Evolutionary conservation across 2,797 vertebrate species (phyloP).

Genomic region (Cynodonichthys magdalenae): DNA sequence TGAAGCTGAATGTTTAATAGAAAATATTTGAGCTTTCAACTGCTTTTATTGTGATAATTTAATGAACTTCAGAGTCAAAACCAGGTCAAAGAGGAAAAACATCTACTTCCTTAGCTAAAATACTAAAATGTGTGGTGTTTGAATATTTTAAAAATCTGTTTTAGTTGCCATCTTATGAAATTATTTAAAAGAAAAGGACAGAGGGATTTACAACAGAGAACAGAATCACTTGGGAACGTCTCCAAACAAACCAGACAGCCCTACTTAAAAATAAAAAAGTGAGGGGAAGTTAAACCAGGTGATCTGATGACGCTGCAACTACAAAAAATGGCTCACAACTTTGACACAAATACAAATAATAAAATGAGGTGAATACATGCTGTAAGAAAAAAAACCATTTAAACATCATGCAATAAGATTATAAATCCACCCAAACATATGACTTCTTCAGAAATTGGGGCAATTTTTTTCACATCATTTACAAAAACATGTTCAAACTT

Average conservation of each 20-base stretch:
- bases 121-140: not conserved
- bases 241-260: constrained; percentile 61
- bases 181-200: constrained; percentile 53
- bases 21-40: too few species aligned
- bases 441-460: constrained; percentile 69
- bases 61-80: not conserved
- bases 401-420: constrained; percentile 81
- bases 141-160: not conserved
- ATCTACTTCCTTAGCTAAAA: too few species aligned
- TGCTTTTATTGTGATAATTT: too few species aligned
- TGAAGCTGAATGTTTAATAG: too few species aligned
- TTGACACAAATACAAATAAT: constrained; percentile 68
- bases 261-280: constrained; percentile 30
- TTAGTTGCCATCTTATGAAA: constrained; percentile 87
- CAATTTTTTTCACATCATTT: constrained; percentile 89
- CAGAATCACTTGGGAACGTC: constrained; percentile 89
- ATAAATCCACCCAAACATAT: constrained; percentile 47
- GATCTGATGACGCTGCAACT: constrained; percentile 45
- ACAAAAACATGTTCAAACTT: constrained; percentile 23
- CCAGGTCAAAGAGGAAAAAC: too few species aligned
- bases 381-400: constrained; percentile 40
- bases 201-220: constrained; percentile 90
- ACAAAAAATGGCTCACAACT: constrained; percentile 56
- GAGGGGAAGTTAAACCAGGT: constrained; percentile 14
- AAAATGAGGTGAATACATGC: constrained; percentile 76